Percentiles rank a stretch among this genome's conserved stretches.
These are phyloP conservation scores for Caenorhabditis zanzibari DNA, from an alignment of 2,888 invertebrate species.

Conservation along the genomic window DNA sequence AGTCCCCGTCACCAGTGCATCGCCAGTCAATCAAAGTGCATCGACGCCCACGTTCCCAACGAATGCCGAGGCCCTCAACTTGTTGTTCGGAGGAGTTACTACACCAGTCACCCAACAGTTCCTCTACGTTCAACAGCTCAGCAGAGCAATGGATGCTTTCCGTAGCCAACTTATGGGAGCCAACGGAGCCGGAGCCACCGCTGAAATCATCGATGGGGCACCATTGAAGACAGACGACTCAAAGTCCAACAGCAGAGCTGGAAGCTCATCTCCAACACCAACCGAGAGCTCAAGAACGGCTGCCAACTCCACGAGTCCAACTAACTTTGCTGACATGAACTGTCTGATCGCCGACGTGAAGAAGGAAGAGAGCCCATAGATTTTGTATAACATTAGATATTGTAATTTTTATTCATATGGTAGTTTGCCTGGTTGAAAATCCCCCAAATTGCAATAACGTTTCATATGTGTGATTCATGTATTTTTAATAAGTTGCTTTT, in stretches of 20 bases:
- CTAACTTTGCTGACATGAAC: conserved; percentile 65
- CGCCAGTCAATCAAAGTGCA: conserved; percentile 42
- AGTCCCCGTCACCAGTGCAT: conserved; percentile 56
- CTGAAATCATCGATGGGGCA: conserved; percentile 39
- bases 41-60: conserved; percentile 50
- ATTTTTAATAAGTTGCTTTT: background rate
- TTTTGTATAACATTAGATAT: background rate
- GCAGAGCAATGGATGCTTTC: conserved; percentile 69
- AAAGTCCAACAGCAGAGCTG: conserved; percentile 33
- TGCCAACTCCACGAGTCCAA: conserved; percentile 45
- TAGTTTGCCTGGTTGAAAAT: conserved; percentile 48
- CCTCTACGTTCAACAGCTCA: conserved; percentile 68
- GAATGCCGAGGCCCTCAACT: conserved; percentile 63
- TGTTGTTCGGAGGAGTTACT: conserved; percentile 66
- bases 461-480: conserved; percentile 59
- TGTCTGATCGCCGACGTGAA: conserved; percentile 50
- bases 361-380: conserved; percentile 50
- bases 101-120: conserved; percentile 61
- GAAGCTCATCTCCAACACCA: conserved; percentile 51
- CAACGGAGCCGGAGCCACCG: conserved; percentile 33
- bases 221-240: conserved; percentile 46
- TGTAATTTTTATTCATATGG: conserved; percentile 34
- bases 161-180: conserved; percentile 42
- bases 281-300: conserved; percentile 45
- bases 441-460: conserved; percentile 44